These are phyloP conservation scores for Dione vanillae DNA, from an alignment of 2,888 invertebrate species.

Conservation along the genomic window DNA sequence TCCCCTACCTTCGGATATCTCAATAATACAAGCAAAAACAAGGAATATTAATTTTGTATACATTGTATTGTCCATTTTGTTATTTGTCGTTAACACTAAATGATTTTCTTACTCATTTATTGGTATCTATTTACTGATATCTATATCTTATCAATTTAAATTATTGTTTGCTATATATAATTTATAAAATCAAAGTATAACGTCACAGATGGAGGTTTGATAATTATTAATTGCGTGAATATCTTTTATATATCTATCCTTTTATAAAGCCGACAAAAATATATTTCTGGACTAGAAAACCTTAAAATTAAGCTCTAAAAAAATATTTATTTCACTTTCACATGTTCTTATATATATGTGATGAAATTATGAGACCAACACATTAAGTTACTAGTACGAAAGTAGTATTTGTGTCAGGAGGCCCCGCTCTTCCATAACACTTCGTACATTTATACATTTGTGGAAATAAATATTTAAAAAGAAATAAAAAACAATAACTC, in stretches of 20 bases:
- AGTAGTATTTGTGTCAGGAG: too few relatives aligned
- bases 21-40: conserved; percentile 56
- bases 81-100: conserved; percentile 19
- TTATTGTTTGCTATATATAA: conserved; percentile 36
- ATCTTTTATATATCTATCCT: neutral
- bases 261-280: conserved; percentile 4
- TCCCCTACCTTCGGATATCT: conserved; percentile 58
- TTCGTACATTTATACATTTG: too few relatives aligned
- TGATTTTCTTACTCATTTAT: conserved; percentile 20
- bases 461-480: too few relatives aligned
- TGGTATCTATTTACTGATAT: conserved; percentile 23
- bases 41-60: conserved; percentile 58
- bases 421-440: too few relatives aligned
- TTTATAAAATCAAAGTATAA: conserved; percentile 35
- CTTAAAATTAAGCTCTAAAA: too few relatives aligned
- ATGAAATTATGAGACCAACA: too few relatives aligned
- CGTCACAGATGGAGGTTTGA: conserved; percentile 2
- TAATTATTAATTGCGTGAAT: conserved; percentile 1
- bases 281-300: neutral
- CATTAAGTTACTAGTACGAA: too few relatives aligned
- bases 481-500: too few relatives aligned
- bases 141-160: conserved; percentile 46
- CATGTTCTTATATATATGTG: too few relatives aligned
- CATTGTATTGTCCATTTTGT: conserved; percentile 51
- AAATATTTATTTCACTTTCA: too few relatives aligned